Evolutionary conservation across 2,888 invertebrate genomes (phyloP), one percentile per base, ranked within the genome.

Genomic region (Euzophera pinguis): DNA sequence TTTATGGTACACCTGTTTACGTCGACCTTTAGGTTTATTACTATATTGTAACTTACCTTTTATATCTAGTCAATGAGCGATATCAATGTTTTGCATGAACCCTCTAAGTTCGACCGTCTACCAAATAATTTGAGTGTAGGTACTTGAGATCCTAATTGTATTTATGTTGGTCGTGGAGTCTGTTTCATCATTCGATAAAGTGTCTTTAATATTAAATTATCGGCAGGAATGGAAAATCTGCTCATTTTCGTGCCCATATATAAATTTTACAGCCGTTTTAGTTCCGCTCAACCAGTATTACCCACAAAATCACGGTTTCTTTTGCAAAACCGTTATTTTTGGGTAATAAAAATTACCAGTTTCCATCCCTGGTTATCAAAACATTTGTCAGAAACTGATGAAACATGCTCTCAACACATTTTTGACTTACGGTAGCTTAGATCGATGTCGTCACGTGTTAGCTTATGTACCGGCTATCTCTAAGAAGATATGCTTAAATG

Each of bases 381-480:
- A 22, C 22, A 22, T 22, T 22, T 22, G 22, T 22, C 22, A 22
- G 22, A 2, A 22, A 22, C 5, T 22, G 22, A 22, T 22, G 22
- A 22, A 22, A 22, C 22, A 22, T 22, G 22, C 5, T 5, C 22
- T 22, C 2, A 22, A 22, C 22, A 22, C 22, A 61, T 69, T 67
- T 71, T 67, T 72, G 58, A 65, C 69, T 69, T 65, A 66, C 56
- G 59, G 81, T 84, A 83, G 83, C 67, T 75, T 86, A 84, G 82
- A 63, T 85, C 63, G 65, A 71, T 88, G 87, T 87, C 79, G 89
- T 87, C 74, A 67, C 69, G 81, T 84, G 81, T 75, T 79, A 83
- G 78, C 66, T 71, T 73, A 60, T 66, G 47, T 69, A 59, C 61
- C 57, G 63, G 72, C 60, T 47, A 51, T 66, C 60, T 61, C 58